Evolutionary conservation across 2,113 vertebrate species (phyloP).

Genomic region (Seriola dumerili): DNA sequence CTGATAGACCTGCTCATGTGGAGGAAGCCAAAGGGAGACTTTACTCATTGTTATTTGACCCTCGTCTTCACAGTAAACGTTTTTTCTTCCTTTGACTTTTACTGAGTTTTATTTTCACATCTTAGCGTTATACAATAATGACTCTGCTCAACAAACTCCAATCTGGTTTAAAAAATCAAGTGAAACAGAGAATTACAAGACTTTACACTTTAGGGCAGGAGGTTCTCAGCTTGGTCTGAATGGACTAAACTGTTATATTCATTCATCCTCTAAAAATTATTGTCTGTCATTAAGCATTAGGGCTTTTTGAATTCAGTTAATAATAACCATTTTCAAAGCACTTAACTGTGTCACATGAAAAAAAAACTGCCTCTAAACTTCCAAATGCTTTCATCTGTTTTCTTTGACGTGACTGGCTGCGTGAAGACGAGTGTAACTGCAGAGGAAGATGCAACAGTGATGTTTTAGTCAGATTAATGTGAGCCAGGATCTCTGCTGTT

Average conservation of each 20-base stretch:
- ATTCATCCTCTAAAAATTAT: constrained; percentile 20
- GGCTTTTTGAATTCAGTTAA: not conserved
- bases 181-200: not conserved
- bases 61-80: not conserved
- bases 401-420: constrained; percentile 1
- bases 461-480: constrained; percentile 45
- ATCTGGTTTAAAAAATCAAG: not conserved
- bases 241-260: constrained; percentile 12
- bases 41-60: not conserved
- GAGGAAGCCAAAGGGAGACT: not conserved
- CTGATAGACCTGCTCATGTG: not conserved
- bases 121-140: not conserved
- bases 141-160: not conserved
- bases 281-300: constrained; percentile 31
- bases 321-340: not conserved
- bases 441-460: not conserved
- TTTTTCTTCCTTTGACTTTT: not conserved
- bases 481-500: constrained; percentile 37
- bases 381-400: constrained; percentile 11
- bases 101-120: not conserved
- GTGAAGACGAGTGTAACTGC: constrained; percentile 19
- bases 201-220: not conserved
- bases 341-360: not conserved
- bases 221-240: not conserved
- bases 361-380: constrained; percentile 11